Evolutionary conservation across 2,888 invertebrate species (phyloP), one percentile per base, ranked within the genome.

Genomic region (Sinelater perroti): DNA sequence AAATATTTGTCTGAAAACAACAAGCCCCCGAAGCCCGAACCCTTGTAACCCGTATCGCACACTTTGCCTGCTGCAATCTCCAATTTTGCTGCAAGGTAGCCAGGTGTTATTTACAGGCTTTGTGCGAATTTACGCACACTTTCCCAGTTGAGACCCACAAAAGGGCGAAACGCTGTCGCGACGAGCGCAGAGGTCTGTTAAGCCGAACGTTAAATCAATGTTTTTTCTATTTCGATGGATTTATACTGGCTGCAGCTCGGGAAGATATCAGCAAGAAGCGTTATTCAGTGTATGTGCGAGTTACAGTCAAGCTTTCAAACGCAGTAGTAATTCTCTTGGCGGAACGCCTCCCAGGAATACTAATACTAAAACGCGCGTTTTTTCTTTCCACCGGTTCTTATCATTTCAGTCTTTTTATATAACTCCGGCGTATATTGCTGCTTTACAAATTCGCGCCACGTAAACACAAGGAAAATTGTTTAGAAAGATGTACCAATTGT

Each of bases 1-100:
- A 20, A 30, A 45, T 45, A 45, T 45, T 45, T 45, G 45, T 8
- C 13, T 30, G 30, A 18, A 45, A 45, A 45, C 31, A 45, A 45
- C 31, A 31, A 45, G 31, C 30, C 30, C 45, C 31, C 13, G 31
- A 30, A 45, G 18, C 45, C 31, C 13, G 31, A 30, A 45, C 30
- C 17, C 45, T 20, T 31, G 36, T 18, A 36, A 36, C 36, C 36
- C 16, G 45, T 18, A 45, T 20, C 30, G 16, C 17, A 45, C 31
- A 31, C 45, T 30, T 45, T 31, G 45, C 20, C 30, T 18, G 30
- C n/a, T 45, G 30, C 18, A 45, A 18, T 28, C 45, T 45, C 31
- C 31, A 31, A 31, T 31, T 45, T 45, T 21, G 11, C 11, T 31
- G 18, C 18, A 13, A 31, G 31, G 31, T 31, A 20, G 31, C 30